These are phyloP conservation scores for Gasterosteus nipponicus DNA, from an alignment of 2,113 vertebrate species.

Conservation along the genomic window DNA sequence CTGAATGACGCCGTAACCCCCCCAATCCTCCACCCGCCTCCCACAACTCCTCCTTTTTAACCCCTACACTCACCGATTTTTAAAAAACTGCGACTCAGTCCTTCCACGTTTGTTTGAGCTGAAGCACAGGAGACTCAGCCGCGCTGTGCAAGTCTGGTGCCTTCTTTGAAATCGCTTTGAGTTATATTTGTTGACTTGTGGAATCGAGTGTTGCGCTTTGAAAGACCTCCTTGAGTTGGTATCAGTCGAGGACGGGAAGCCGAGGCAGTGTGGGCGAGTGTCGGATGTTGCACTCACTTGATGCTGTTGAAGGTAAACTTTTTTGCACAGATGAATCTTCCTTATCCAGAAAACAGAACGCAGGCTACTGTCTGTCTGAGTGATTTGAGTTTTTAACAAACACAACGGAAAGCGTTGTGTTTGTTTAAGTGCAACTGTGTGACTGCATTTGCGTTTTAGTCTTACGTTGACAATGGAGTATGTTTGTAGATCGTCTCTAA, in stretches of 20 bases:
- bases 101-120: slow-evolving; percentile 64
- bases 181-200: slow-evolving; percentile 54
- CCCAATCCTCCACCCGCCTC: rapidly evolving
- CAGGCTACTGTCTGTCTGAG: slow-evolving; percentile 58
- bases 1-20: slow-evolving; percentile 61
- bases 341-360: slow-evolving; percentile 57
- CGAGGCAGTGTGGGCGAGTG: slow-evolving; percentile 32
- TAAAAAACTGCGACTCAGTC: slow-evolving; percentile 40
- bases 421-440: slow-evolving; percentile 53
- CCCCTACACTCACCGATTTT: slow-evolving; percentile 19
- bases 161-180: slow-evolving; percentile 73
- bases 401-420: slow-evolving; percentile 30
- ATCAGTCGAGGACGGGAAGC: slow-evolving; percentile 20
- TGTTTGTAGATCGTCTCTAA: slow-evolving; percentile 42
- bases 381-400: slow-evolving; percentile 44
- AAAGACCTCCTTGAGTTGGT: slow-evolving; percentile 40
- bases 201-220: slow-evolving; percentile 63
- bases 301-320: slow-evolving; percentile 56
- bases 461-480: slow-evolving; percentile 53
- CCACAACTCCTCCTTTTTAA: not conserved
- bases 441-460: slow-evolving; percentile 61
- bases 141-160: slow-evolving; percentile 78
- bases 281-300: slow-evolving; percentile 60
- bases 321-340: slow-evolving; percentile 79
- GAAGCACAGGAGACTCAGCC: slow-evolving; percentile 71